Conservation (phyloP, 2,888 invertebrate species). For the Drosophila meridionalis region DNA sequence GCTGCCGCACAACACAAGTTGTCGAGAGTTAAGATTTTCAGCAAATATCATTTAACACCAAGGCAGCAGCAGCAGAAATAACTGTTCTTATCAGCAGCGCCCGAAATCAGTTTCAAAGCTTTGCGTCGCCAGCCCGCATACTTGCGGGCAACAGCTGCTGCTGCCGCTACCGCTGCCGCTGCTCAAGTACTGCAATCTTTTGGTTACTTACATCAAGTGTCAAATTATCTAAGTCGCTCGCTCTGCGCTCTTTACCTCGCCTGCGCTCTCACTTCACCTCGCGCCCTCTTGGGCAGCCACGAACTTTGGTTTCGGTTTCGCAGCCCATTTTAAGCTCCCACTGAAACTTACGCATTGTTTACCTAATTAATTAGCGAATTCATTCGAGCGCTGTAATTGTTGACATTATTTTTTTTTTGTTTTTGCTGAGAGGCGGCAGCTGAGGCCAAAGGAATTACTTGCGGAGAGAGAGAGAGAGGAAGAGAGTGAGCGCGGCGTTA, state of each 20-base stretch:
- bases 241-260: constrained; percentile 1
- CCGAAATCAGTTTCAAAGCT: constrained; percentile 25
- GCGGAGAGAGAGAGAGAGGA: neutral
- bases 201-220: constrained; percentile 47
- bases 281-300: neutral
- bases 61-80: constrained; percentile 18
- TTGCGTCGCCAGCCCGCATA: constrained; percentile 29
- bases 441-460: constrained; percentile 11
- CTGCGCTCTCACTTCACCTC: neutral
- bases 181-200: constrained; percentile 58
- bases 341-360: constrained; percentile 25
- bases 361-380: constrained; percentile 62
- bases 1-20: constrained; percentile 45
- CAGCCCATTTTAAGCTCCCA: constrained; percentile 19
- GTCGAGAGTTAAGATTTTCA: constrained; percentile 18
- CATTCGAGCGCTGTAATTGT: constrained; percentile 40
- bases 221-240: constrained; percentile 43
- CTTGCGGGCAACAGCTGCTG: constrained; percentile 34
- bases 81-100: constrained; percentile 29
- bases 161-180: constrained; percentile 14
- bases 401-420: constrained; percentile 40
- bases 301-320: constrained; percentile 27
- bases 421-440: constrained; percentile 21
- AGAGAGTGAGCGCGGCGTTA: neutral
- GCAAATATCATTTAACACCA: constrained; percentile 5